Conservation (phyloP, 2,888 invertebrate species). For the Agrenia bidenticulata region DNA sequence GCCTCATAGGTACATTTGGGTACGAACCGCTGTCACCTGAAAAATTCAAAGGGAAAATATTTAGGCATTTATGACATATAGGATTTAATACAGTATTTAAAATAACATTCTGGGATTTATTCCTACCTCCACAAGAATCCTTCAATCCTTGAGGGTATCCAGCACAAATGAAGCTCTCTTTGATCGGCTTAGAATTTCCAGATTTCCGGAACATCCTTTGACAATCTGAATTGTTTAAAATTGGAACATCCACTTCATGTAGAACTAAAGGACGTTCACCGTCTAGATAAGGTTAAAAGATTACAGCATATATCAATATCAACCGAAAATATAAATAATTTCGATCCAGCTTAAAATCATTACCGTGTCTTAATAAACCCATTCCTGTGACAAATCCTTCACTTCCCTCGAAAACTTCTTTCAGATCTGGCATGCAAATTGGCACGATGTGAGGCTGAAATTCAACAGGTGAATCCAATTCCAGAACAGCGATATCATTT, state of each 20-base stretch:
- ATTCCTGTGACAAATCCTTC: slow-evolving; percentile 89
- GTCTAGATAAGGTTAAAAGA: slow-evolving; percentile 56
- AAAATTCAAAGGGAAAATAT: not conserved
- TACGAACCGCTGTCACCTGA: slow-evolving; percentile 20
- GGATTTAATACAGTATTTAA: not conserved
- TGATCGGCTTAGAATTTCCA: slow-evolving; percentile 81
- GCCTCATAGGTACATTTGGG: not conserved
- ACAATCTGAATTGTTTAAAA: slow-evolving; percentile 86
- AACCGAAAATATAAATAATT: not conserved
- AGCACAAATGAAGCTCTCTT: slow-evolving; percentile 84
- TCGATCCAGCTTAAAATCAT: slow-evolving; percentile 43
- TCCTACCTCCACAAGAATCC: slow-evolving; percentile 91
- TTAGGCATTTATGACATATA: no score
- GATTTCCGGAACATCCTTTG: slow-evolving; percentile 91
- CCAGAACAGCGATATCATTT: slow-evolving; percentile 83
- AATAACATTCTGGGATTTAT: no score
- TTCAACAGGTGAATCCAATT: slow-evolving; percentile 76
- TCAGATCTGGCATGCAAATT: slow-evolving; percentile 78
- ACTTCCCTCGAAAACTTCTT: slow-evolving; percentile 76
- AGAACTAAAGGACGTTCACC: slow-evolving; percentile 85
- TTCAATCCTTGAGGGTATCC: slow-evolving; percentile 89
- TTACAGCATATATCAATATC: not conserved
- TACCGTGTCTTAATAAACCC: slow-evolving; percentile 86
- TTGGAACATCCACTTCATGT: slow-evolving; percentile 86
- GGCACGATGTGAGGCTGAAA: slow-evolving; percentile 88